Percentiles rank a stretch among this genome's conserved stretches.
Evolutionary conservation across 2,113 vertebrate species (phyloP).

Genomic region (Danionella cerebrum): DNA sequence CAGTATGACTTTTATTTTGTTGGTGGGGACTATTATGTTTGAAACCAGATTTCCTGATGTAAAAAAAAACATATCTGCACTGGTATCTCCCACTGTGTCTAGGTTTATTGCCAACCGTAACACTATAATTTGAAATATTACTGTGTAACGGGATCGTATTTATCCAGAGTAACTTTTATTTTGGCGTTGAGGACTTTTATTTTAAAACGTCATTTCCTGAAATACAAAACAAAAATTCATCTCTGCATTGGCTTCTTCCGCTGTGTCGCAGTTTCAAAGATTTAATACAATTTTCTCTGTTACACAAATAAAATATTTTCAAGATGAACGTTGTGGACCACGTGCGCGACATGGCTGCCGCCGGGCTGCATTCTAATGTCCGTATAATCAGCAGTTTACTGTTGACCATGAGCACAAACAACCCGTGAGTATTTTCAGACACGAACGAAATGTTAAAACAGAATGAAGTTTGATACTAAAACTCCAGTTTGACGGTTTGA

Average conservation of each 20-base stretch:
- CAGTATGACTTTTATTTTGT: too few species aligned
- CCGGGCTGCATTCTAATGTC: slow-evolving; percentile 94
- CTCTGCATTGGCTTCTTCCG: background rate
- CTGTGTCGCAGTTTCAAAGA: background rate
- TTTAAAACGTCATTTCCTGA: slow-evolving; percentile 22
- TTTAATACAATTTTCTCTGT: background rate
- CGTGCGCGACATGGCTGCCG: slow-evolving; percentile 91
- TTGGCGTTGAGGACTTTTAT: slow-evolving; percentile 19
- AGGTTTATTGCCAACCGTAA: too few species aligned
- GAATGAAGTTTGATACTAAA: too few species aligned
- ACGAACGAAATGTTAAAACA: background rate
- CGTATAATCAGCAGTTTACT: slow-evolving; percentile 89
- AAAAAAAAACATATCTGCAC: too few species aligned
- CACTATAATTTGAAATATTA: background rate
- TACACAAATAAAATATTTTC: background rate
- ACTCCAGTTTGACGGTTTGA: too few species aligned
- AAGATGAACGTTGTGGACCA: slow-evolving; percentile 88
- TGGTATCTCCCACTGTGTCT: too few species aligned
- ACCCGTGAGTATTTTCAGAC: slow-evolving; percentile 73
- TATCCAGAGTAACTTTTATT: background rate
- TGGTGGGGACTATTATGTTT: too few species aligned
- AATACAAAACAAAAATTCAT: slow-evolving; percentile 15
- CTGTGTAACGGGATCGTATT: background rate
- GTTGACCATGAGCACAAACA: slow-evolving; percentile 96
- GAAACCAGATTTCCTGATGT: too few species aligned